Evolutionary conservation across 2,113 vertebrate species (phyloP).

Genomic region (Cynopterus brachyotis): DNA sequence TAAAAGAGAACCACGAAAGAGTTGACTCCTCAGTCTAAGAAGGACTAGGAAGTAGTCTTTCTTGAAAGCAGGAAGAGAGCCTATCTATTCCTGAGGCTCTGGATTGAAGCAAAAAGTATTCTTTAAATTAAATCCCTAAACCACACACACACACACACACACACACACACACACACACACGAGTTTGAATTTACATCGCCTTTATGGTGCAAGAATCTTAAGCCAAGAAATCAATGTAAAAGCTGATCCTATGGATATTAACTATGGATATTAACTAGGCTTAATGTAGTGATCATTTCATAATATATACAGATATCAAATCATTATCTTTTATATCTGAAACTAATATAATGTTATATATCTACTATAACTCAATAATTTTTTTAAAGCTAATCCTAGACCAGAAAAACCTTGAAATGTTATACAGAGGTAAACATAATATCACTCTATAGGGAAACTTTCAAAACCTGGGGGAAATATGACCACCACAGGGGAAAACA

Average conservation of each 20-base stretch:
- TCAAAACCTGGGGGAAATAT: neutral
- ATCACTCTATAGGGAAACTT: neutral
- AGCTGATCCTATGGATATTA: neutral
- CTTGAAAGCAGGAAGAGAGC: neutral
- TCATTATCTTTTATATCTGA: neutral
- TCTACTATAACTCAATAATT: neutral
- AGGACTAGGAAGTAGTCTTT: neutral
- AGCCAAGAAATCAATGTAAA: neutral
- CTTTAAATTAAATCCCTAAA: neutral
- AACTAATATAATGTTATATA: neutral
- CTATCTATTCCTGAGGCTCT: neutral
- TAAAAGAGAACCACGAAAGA: neutral
- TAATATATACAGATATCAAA: neutral
- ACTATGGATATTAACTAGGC: neutral
- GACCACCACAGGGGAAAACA: neutral
- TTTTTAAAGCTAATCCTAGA: neutral
- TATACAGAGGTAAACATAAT: neutral
- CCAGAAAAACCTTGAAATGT: neutral
- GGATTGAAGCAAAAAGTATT: neutral
- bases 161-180: neutral
- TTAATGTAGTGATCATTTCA: neutral
- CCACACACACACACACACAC: neutral
- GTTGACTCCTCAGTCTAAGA: neutral
- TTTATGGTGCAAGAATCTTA: neutral
- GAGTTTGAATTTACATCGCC: neutral